Evolutionary conservation across 2,113 vertebrate species (phyloP), one percentile per base, ranked within the genome.

Genomic region (Mandrillus leucophaeus): DNA sequence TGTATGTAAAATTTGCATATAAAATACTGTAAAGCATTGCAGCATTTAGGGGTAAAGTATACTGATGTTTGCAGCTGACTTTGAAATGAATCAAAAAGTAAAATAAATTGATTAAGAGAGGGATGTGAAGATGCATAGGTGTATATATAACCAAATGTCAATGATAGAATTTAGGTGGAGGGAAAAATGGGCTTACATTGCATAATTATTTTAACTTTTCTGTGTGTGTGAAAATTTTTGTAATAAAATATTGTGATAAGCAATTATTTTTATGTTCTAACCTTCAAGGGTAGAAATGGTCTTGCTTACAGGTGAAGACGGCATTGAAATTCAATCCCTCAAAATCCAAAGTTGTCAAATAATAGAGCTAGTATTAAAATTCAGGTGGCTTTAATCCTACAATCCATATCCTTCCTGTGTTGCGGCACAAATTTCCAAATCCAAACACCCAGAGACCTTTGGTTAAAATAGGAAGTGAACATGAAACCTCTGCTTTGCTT

Each of bases 21-120:
- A 55, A 92, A 92, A 72, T 5, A 57, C 59, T 64, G 8, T n/a
- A 79, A 66, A 83, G 8, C 23, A 55, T 70, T 83, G 57, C 57
- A 30, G 88, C 68, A 3, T 96, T 94, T 82, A n/a, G 57, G 25
- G 17, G 32, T 81, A 73, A 52, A 85, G 16, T 80, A 0, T 38
- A 76, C 20, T 45, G 84, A 95, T 32, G 38, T 78, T 92, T 88
- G 55, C 48, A 88, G 23, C 38, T 84, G 32, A 52, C 20, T 83
- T 93, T 57, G 57, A 95, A 94, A 64, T 96, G 55, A 17, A 61
- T 76, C 4, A 70, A 45, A 87, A 91, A 11, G n/a, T 35, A 94
- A 91, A 73, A 43, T 25, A 32, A 38, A 70, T 75, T 72, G 27
- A 79, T 64, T 35, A 43, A 76, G 70, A 85, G 35, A 87, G 57